Evolutionary conservation across 2,113 vertebrate species (phyloP).

Genomic region (Labeo catla): DNA sequence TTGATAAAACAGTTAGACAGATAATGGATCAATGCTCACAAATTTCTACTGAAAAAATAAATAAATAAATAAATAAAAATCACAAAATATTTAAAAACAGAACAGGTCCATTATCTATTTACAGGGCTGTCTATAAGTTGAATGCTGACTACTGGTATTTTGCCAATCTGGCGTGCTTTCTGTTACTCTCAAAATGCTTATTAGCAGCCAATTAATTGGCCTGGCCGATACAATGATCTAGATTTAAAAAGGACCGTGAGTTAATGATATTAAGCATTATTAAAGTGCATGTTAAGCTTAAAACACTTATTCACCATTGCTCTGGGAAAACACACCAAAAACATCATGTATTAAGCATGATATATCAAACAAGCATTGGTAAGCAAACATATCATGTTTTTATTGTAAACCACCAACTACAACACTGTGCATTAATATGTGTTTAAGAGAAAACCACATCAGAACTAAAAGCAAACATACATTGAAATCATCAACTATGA

Average conservation of each 20-base stretch:
- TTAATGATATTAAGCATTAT: neutral
- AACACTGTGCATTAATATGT: neutral
- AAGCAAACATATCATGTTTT: neutral
- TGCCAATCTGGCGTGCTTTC: neutral
- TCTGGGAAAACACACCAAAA: neutral
- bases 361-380: neutral
- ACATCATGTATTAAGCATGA: neutral
- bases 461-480: neutral
- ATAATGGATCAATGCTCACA: neutral
- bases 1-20: neutral
- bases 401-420: neutral
- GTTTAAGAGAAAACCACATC: neutral
- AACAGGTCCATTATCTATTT: neutral
- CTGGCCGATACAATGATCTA: neutral
- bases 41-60: neutral
- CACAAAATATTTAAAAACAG: too few relatives aligned
- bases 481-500: neutral
- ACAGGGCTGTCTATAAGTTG: neutral
- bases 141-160: too few relatives aligned
- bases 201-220: neutral
- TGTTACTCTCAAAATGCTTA: neutral
- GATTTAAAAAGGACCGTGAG: neutral
- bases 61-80: neutral
- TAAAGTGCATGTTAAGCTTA: neutral
- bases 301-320: neutral